phyloP scores from a whole-genome alignment of 2,888 invertebrate species.

The Diaprepes abbreviatus region DNA sequence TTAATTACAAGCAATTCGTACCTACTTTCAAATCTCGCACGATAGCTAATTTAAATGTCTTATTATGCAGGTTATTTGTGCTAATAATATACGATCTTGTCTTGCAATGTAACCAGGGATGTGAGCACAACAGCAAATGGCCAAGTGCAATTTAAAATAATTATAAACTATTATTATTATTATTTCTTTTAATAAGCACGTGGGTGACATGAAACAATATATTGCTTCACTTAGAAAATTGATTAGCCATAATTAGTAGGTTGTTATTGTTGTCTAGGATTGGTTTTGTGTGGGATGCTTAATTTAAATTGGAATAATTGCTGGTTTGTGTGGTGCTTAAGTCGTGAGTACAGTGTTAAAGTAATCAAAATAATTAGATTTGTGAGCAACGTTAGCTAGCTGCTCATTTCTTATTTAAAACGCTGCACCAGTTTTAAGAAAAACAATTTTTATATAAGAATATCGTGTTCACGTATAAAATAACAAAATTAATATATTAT shows the following conservation, averaged over 20 bases:
- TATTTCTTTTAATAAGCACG: conserved; percentile 21
- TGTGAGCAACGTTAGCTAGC: too few relatives aligned
- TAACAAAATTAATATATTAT: too few relatives aligned
- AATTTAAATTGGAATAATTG: conserved; percentile 27
- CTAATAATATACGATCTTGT: conserved; percentile 41
- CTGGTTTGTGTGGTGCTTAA: neutral
- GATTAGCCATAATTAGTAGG: conserved; percentile 24
- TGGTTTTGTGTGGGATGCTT: conserved; percentile 5
- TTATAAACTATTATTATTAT: conserved; percentile 21
- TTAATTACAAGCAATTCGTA: conserved; percentile 13
- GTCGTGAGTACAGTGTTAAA: neutral
- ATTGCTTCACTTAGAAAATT: conserved; percentile 26
- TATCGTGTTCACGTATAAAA: too few relatives aligned
- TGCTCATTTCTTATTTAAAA: too few relatives aligned
- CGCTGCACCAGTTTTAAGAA: too few relatives aligned
- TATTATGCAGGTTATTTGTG: conserved; percentile 48
- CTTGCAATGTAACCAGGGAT: conserved; percentile 14
- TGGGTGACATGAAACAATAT: conserved; percentile 16
- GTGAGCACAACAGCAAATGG: conserved; percentile 11
- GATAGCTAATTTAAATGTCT: conserved; percentile 47
- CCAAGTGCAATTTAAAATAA: conserved; percentile 16
- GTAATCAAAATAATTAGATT: too few relatives aligned
- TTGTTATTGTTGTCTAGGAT: conserved; percentile 24
- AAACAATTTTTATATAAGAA: too few relatives aligned
- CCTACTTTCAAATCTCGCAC: conserved; percentile 42